These are phyloP conservation scores for Tanytarsus gracilentus DNA, from an alignment of 2,888 invertebrate genomes.

Conservation along the genomic window DNA sequence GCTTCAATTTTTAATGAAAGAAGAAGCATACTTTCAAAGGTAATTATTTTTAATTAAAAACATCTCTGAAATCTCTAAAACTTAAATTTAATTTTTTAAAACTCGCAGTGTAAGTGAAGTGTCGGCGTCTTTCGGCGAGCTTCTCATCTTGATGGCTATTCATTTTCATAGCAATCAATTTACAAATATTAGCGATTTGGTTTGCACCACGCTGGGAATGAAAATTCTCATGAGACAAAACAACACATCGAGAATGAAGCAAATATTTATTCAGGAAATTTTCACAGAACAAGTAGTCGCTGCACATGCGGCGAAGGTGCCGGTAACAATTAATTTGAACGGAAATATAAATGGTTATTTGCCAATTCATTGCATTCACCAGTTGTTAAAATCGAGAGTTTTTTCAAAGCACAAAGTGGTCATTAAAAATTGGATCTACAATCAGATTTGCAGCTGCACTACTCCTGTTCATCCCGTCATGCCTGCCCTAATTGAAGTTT, in stretches of 20 bases:
- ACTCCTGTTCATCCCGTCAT: constrained; percentile 90
- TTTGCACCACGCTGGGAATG: constrained; percentile 91
- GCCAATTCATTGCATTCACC: constrained; percentile 94
- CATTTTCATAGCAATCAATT: constrained; percentile 95
- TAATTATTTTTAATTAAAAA: constrained; percentile 54
- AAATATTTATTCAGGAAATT: constrained; percentile 91
- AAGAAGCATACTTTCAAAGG: constrained; percentile 83
- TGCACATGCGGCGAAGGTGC: constrained; percentile 90
- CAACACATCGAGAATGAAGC: constrained; percentile 79
- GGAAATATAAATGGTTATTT: constrained; percentile 84
- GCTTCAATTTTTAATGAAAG: constrained; percentile 87
- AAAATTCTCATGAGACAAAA: constrained; percentile 79
- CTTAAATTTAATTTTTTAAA: constrained; percentile 22
- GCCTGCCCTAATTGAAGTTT: constrained; percentile 88
- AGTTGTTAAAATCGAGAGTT: constrained; percentile 83
- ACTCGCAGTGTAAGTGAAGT: constrained; percentile 72
- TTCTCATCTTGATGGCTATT: constrained; percentile 90
- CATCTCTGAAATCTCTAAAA: neutral
- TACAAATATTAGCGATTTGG: constrained; percentile 84
- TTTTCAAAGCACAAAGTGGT: constrained; percentile 95
- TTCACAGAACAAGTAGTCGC: constrained; percentile 97
- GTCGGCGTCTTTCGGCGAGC: constrained; percentile 87
- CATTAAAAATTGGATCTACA: constrained; percentile 93
- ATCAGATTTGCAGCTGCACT: constrained; percentile 79
- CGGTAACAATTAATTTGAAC: constrained; percentile 81